A percentile compares a stretch with the other conserved stretches of the same genome.
Evolutionary conservation across 2,113 vertebrate species (phyloP).

Genomic region (Hippolais icterina): DNA sequence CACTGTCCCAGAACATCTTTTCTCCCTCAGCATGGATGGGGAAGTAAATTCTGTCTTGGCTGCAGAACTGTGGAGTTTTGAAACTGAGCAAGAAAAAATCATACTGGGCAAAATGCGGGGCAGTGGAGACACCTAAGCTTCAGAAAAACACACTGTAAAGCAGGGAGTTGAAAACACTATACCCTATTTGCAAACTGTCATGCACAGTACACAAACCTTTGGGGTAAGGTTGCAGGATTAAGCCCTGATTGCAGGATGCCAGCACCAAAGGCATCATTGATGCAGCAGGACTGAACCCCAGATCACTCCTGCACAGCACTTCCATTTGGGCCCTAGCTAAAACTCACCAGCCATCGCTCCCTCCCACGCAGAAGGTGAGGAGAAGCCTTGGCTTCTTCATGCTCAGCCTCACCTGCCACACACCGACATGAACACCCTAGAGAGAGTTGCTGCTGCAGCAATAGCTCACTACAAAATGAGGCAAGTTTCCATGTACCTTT

Average conservation of each 20-base stretch:
- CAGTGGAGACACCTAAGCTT: neutral
- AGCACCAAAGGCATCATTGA: neutral
- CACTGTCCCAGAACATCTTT: neutral
- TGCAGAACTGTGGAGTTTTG: neutral
- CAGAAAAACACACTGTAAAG: neutral
- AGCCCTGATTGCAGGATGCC: neutral
- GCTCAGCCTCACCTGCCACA: neutral
- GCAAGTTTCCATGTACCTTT: neutral
- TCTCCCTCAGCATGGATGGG: neutral
- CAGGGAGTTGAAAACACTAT: neutral
- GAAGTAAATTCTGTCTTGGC: neutral
- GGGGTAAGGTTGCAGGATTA: neutral
- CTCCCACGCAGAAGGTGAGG: neutral
- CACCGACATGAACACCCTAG: neutral
- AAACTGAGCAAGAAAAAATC: neutral
- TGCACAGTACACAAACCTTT: neutral
- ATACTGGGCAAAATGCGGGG: neutral
- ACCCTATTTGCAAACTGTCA: neutral
- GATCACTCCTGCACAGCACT: neutral
- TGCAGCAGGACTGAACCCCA: neutral
- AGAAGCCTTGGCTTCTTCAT: neutral
- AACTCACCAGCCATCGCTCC: neutral
- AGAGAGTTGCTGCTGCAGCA: neutral
- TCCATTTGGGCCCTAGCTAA: neutral
- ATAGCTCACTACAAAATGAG: neutral